Evolutionary conservation across 2,113 vertebrate genomes (phyloP), one percentile per base, ranked within the genome.

Genomic region (Pyxicephalus adspersus): DNA sequence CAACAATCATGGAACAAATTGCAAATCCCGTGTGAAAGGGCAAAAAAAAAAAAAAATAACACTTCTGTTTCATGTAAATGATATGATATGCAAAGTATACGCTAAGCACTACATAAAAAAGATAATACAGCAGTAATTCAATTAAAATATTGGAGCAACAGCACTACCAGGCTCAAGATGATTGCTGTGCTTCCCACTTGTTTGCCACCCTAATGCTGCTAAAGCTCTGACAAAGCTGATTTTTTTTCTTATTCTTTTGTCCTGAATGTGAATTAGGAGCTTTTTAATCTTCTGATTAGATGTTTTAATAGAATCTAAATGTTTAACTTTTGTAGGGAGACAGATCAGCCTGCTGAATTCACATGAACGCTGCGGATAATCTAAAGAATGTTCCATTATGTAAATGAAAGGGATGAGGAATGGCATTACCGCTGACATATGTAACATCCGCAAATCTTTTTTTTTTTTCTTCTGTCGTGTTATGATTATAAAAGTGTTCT

Each of bases 231-330:
- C 80, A 76, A 20, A 80, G 84, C 86, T 84, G 83, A 81, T 88
- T 83, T 85, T 86, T 84, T 83, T 85, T 86, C 84, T 67, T 71
- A 83, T 89, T 83, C 83, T 84, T 86, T 87, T 84, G 84, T 86
- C 86, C 85, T 88, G 85, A 79, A 85, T 76, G 80, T 86, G 89
- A 89, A 91, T 81, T 68, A 88, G 60, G 79, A 73, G 88, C 81
- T 85, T 89, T 87, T 92, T 91, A 92, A 91, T 92, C 88, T 89
- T 87, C 90, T 87, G 90, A 87, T 90, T 89, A 85, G 90, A 83
- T 85, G 84, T 87, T 88, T 88, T 90, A 90, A 87, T 89, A 88
- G 90, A 89, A 91, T 88, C 90, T 84, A 87, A 87, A 85, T 85
- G 88, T 92, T 90, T 87, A 84, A 85, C 86, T 87, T 45, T 88